Evolutionary conservation across 1,140 invertebrate species (phyloP), one percentile per base, ranked within the genome.

Genomic region (Paracyclopina nana): DNA sequence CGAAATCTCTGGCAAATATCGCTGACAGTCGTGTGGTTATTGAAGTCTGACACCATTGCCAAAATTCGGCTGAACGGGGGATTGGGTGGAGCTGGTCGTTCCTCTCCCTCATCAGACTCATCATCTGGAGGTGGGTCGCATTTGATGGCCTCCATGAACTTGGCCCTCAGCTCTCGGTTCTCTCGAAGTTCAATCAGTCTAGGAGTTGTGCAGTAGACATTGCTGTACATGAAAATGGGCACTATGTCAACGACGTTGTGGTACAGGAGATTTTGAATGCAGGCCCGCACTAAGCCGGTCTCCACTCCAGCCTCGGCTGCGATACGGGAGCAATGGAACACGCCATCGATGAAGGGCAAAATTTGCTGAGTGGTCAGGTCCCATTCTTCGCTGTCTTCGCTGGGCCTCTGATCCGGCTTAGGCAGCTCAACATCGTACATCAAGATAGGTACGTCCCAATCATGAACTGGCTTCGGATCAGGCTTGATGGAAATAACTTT

Each of bases 381-480:
- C n/a, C n/a, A n/a, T n/a, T n/a, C n/a, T n/a, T n/a, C n/a, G n/a
- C n/a, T n/a, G n/a, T n/a, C n/a, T n/a, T n/a, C n/a, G n/a, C n/a
- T n/a, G n/a, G n/a, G n/a, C n/a, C n/a, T n/a, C n/a, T n/a, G n/a
- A n/a, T n/a, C n/a, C n/a, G n/a, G n/a, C n/a, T n/a, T n/a, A n/a
- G n/a, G n/a, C n/a, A n/a, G n/a, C n/a, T n/a, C n/a, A n/a, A n/a
- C n/a, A 41, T 57, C 56, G 5, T 60, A 68, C n/a, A n/a, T n/a
- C 58, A 91, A 76, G 27, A 92, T 74, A 0, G 90, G 88, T 2
- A 95, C 90, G 66, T 91, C 80, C 64, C 87, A 80, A 66, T 91
- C 86, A 44, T 77, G 68, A 4, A 92, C 83, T 9, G 72, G 67
- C n/a, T 74, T 70, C 3, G 87, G 85, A 62, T 31, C 57, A 1